These are phyloP conservation scores for Thaleichthys pacificus DNA, from an alignment of 2,797 vertebrate genomes.

Conservation along the genomic window DNA sequence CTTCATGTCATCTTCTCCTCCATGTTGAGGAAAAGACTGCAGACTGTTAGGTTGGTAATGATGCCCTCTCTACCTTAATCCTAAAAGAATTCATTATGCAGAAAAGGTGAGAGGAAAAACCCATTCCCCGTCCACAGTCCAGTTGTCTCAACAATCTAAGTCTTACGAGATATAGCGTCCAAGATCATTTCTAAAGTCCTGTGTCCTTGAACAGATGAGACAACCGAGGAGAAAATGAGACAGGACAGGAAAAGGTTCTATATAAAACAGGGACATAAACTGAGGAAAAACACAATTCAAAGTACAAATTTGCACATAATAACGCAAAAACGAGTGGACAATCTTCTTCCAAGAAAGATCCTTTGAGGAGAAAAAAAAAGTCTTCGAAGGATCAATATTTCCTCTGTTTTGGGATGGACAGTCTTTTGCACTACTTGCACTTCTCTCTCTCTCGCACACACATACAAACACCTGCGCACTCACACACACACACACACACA, in stretches of 20 bases:
- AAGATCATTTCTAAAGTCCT: conserved; percentile 50
- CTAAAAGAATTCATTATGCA: background rate
- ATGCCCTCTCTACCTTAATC: conserved; percentile 29
- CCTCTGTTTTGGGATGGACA: conserved; percentile 68
- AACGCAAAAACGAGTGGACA: conserved; percentile 59
- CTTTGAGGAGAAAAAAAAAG: conserved; percentile 53
- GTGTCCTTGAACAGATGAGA: conserved; percentile 39
- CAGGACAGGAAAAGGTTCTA: conserved; percentile 53
- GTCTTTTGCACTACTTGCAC: conserved; percentile 50
- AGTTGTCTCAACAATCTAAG: conserved; percentile 47
- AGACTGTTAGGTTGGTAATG: conserved; percentile 36
- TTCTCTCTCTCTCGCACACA: conserved; percentile 13
- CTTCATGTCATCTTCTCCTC: conserved; percentile 26
- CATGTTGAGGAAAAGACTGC: conserved; percentile 36
- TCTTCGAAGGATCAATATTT: conserved; percentile 65
- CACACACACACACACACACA: conserved; percentile 10
- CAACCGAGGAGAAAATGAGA: conserved; percentile 37
- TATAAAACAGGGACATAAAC: conserved; percentile 44
- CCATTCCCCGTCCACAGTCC: conserved; percentile 43
- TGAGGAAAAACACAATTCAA: conserved; percentile 52
- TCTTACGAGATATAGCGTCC: conserved; percentile 61
- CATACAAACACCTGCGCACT: conserved; percentile 16
- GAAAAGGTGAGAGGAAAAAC: conserved; percentile 17
- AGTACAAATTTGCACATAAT: conserved; percentile 56
- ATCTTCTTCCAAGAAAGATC: conserved; percentile 59